Conservation (phyloP, 1,140 invertebrate species). For the Aphaenogaster ashmeadi region DNA sequence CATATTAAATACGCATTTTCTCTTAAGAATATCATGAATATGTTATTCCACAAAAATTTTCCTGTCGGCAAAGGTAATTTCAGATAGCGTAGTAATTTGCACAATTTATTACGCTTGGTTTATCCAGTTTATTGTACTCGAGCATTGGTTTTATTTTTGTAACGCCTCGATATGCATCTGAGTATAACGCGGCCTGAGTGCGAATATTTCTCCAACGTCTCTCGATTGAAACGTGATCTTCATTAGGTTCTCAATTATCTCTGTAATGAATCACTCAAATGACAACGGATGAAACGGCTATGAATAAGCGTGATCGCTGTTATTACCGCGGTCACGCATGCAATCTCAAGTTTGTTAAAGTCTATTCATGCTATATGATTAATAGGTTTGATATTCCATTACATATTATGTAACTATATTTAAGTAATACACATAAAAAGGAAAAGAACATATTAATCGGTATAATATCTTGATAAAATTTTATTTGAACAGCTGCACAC, state of each 20-base stretch:
- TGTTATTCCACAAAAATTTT: background rate
- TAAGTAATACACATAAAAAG: background rate
- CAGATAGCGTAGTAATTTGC: background rate
- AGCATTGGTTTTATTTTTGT: slow-evolving; percentile 16
- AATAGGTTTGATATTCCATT: background rate
- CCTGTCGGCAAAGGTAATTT: background rate
- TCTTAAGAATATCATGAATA: background rate
- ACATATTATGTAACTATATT: background rate
- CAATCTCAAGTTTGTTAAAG: background rate
- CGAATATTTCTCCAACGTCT: background rate
- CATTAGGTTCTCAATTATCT: slow-evolving; percentile 20
- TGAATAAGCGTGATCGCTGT: slow-evolving; percentile 25
- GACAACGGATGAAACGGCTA: background rate
- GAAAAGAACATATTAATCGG: background rate
- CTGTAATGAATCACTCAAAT: slow-evolving; percentile 26
- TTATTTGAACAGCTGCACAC: slow-evolving; percentile 6
- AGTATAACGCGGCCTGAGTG: background rate
- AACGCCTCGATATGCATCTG: background rate
- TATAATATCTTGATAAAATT: background rate
- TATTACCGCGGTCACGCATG: background rate
- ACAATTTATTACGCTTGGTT: background rate
- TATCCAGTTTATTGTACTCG: background rate
- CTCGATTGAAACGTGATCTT: background rate
- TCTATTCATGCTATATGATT: slow-evolving; percentile 16
- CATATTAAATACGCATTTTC: background rate